Evolutionary conservation across 2,888 invertebrate species (phyloP), one percentile per base, ranked within the genome.

Genomic region (Cetonia aurata): DNA sequence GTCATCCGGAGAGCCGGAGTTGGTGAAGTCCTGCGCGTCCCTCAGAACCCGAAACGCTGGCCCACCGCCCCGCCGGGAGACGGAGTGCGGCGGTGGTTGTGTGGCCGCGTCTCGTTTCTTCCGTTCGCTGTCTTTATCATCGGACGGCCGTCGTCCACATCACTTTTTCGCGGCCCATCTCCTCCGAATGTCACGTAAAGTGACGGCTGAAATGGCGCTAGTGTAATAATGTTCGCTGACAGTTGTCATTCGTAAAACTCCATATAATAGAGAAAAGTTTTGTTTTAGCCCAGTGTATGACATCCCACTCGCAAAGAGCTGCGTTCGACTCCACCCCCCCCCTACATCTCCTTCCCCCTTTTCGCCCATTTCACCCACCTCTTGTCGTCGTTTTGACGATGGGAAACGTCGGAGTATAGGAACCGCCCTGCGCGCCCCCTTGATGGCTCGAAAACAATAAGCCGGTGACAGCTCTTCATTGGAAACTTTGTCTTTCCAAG

Each of bases 191-290:
- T 80, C 80, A 79, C 71, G 77, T 76, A 77, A 77, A 79, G 74
- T 79, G 80, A 79, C 80, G 78, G 74, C 55, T 59, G 78, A 76
- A 77, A 79, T 77, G 79, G 78, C 76, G 79, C 76, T 77, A 76
- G 77, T 79, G 83, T 83, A 83, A 84, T 84, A 83, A 84, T 83
- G 82, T 81, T 80, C 82, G 79, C 79, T 82, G 84, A 83, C 83
- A 83, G 82, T 83, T 82, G 83, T 83, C 83, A 83, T 82, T 82
- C 83, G 81, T 75, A 77, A 78, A 80, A 79, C 80, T 79, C 78
- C 78, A 79, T 62, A 62, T 79, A 77, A 81, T 80, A 80, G 79
- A 80, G 80, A 80, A 81, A 80, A 81, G 81, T 81, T 81, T 79
- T 80, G 81, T 80, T 80, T 80, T 79, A 80, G 79, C 77, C 73